Conservation (phyloP, 2,113 vertebrate species). For the Pleuronectes platessa region DNA sequence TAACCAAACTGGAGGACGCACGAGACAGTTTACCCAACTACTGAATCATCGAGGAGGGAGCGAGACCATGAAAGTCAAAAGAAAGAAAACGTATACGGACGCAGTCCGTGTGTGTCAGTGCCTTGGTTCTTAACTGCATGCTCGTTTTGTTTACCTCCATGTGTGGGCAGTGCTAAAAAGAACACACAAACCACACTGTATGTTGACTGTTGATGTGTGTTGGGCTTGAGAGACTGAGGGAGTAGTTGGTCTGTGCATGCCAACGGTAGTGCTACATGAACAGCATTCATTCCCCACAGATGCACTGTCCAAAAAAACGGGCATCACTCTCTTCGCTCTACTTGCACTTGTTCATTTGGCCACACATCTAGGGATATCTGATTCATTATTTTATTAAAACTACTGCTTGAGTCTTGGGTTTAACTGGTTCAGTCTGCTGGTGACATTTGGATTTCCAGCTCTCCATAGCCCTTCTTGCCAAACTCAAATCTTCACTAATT, state of each 20-base stretch:
- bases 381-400: neutral
- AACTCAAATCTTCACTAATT: neutral
- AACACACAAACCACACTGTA: neutral
- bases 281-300: conserved; percentile 13
- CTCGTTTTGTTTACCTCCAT: conserved; percentile 40
- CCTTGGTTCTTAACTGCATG: conserved; percentile 77
- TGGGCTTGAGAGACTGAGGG: neutral
- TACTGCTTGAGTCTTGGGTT: neutral
- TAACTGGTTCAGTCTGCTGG: neutral
- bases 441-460: neutral
- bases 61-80: neutral
- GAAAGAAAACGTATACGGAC: conserved; percentile 3
- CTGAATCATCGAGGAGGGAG: conserved; percentile 39
- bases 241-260: conserved; percentile 30
- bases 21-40: conserved; percentile 88
- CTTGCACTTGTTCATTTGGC: conserved; percentile 13
- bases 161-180: conserved; percentile 18
- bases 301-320: conserved; percentile 8
- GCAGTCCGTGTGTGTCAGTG: conserved; percentile 68
- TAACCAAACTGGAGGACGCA: conserved; percentile 91
- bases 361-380: neutral
- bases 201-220: conserved; percentile 39
- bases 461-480: neutral
- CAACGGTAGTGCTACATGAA: conserved; percentile 23
- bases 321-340: neutral